These are phyloP conservation scores for Marisa cornuarietis DNA, from an alignment of 1,140 invertebrate species.

Conservation along the genomic window DNA sequence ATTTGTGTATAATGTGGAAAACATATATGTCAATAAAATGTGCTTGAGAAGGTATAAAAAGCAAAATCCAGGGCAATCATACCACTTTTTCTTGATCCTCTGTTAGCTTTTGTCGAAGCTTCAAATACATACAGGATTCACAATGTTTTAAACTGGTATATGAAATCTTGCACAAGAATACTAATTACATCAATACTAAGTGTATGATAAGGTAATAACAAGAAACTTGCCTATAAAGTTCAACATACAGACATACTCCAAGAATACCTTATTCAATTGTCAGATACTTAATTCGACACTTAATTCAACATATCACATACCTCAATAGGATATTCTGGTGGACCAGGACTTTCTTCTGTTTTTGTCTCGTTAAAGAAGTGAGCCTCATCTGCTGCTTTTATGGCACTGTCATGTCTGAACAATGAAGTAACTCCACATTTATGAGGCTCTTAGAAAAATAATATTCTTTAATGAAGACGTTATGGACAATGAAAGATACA, in stretches of 20 bases:
- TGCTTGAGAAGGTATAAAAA: background rate
- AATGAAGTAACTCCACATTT: too few relatives aligned
- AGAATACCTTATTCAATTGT: background rate
- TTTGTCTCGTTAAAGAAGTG: constrained; percentile 38
- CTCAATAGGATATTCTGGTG: constrained; percentile 53
- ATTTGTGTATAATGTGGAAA: too few relatives aligned
- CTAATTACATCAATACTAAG: too few relatives aligned
- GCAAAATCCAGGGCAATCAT: background rate
- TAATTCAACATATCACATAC: constrained; percentile 28
- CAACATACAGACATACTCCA: background rate
- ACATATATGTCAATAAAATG: background rate
- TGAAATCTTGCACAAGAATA: too few relatives aligned
- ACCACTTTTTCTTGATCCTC: constrained; percentile 36
- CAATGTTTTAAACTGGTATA: background rate
- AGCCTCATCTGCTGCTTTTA: constrained; percentile 48
- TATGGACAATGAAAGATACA: too few relatives aligned
- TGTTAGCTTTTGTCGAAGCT: constrained; percentile 18
- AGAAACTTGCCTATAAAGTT: too few relatives aligned
- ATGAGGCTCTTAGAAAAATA: too few relatives aligned
- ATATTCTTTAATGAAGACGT: too few relatives aligned
- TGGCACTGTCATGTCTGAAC: constrained; percentile 50
- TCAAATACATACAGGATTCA: constrained; percentile 1
- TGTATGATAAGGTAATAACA: too few relatives aligned
- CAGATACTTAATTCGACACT: too few relatives aligned
- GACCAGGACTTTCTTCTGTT: constrained; percentile 21